Evolutionary conservation across 2,113 vertebrate genomes (phyloP).

Genomic region (Marmota monax): DNA sequence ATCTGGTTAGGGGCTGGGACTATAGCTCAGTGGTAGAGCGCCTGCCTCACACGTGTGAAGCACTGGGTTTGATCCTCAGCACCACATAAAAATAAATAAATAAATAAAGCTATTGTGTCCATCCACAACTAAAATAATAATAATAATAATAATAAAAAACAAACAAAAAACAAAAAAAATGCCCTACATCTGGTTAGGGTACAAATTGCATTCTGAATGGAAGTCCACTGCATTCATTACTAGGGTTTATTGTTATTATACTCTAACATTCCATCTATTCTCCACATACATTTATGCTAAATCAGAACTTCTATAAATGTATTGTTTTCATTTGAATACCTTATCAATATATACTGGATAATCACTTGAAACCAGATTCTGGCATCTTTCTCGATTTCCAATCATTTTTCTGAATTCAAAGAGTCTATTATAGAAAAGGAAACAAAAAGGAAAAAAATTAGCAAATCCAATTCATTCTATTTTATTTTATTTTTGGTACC

Average conservation of each 20-base stretch:
- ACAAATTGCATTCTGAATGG: not conserved
- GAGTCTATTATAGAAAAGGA: slow-evolving; percentile 89
- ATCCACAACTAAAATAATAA: too few relatives aligned
- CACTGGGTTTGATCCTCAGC: too few relatives aligned
- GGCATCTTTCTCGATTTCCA: slow-evolving; percentile 96
- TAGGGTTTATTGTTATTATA: not conserved
- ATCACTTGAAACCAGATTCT: slow-evolving; percentile 93
- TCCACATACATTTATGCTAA: slow-evolving; percentile 25
- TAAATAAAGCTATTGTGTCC: too few relatives aligned
- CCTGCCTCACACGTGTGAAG: too few relatives aligned
- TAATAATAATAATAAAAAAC: too few relatives aligned
- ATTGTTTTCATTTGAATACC: slow-evolving; percentile 87
- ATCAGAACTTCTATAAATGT: not conserved
- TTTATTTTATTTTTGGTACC: too few relatives aligned
- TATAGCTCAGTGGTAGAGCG: too few relatives aligned
- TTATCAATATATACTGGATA: slow-evolving; percentile 96
- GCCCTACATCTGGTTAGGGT: not conserved
- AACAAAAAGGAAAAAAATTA: slow-evolving; percentile 74
- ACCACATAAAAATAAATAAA: too few relatives aligned
- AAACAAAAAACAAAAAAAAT: too few relatives aligned
- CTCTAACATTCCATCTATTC: not conserved
- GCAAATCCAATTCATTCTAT: not conserved
- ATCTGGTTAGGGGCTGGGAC: not conserved
- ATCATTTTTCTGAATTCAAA: slow-evolving; percentile 98
- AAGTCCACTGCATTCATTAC: not conserved